Base-by-base conservation (phyloP, 2,113 vertebrate genomes). In the Tylochromis polylepis region DNA sequence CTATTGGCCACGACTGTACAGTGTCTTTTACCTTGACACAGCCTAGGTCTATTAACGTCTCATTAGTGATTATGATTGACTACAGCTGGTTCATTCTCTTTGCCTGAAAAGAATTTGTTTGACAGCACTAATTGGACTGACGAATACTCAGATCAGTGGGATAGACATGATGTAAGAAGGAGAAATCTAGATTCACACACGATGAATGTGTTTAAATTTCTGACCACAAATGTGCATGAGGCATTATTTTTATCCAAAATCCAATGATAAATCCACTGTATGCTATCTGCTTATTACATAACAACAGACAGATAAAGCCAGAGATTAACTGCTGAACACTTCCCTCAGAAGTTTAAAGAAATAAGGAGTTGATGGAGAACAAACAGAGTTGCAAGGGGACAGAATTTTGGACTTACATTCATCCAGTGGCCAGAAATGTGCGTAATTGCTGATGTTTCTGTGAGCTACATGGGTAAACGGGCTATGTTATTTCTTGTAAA, bases 301-400 rank as follows among this genome's bases (percentile, higher is more conserved):
- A 72, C 22, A 72, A 16, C n/a, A 46, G 0, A 0, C 65, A 72
- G 12, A 43, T 1, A 27, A 1, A 24, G 2, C 15, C 5, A 27
- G 22, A 6, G 12, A 46, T 46, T 46, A 72, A 0, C 22, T 46
- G n/a, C 22, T 72, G 38, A 72, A 72, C 38, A 46, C 22, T 46
- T 72, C 43, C 65, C 22, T 72, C 38, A 11, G 14, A 22, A 11
- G 16, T 34, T 62, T 34, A 62, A 11, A 62, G 59, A 34, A 62
- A 20, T 62, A 62, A 11, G 5, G 59, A 29, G 22, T 9, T 0
- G 41, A 49, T 0, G 67, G 22, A 72, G 22, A 49, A 49, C 41
- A 72, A 72, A 72, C 41, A 72, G 41, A 72, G 67, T 8, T 72
- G 38, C 65, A 72, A 43, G 22, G 27, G 22, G 8, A 27, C 41